Conservation (phyloP, 2,797 vertebrate species). For the Typhlichthys eigenmanni region DNA sequence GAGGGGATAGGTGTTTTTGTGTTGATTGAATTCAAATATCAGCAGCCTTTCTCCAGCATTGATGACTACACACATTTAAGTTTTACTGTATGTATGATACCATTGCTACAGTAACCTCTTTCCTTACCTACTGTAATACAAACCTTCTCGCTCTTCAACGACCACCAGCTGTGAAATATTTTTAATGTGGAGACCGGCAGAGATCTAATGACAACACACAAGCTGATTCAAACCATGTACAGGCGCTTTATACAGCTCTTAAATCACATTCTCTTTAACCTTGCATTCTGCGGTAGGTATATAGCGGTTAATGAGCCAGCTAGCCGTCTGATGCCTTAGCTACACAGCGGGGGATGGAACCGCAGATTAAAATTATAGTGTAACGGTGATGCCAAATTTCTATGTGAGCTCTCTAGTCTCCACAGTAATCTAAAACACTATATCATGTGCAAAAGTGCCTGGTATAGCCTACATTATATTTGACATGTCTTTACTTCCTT, state of each 20-base stretch:
- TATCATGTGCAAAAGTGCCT: no score
- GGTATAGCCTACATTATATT: no score
- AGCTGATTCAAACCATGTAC: constrained; percentile 36
- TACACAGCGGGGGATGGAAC: constrained; percentile 37
- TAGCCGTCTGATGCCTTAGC: constrained; percentile 43
- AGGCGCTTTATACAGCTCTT: constrained; percentile 33
- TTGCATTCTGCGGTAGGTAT: constrained; percentile 55
- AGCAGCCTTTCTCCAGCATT: no score
- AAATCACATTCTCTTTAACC: constrained; percentile 52
- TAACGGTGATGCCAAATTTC: constrained; percentile 29
- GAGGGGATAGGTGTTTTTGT: no score
- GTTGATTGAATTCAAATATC: no score
- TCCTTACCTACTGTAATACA: constrained; percentile 23
- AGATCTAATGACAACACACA: constrained; percentile 49
- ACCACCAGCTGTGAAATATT: constrained; percentile 40
- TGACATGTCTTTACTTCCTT: no score
- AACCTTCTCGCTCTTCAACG: constrained; percentile 13
- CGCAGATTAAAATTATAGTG: constrained; percentile 47
- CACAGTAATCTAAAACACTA: background rate
- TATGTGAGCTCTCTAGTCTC: constrained; percentile 6
- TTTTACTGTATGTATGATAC: no score
- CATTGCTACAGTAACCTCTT: background rate
- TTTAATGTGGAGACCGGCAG: constrained; percentile 50
- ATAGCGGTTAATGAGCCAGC: constrained; percentile 42
- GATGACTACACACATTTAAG: no score